Evolutionary conservation across 2,888 invertebrate species (phyloP), one percentile per base, ranked within the genome.

Genomic region (Cantharis flavilabris): DNA sequence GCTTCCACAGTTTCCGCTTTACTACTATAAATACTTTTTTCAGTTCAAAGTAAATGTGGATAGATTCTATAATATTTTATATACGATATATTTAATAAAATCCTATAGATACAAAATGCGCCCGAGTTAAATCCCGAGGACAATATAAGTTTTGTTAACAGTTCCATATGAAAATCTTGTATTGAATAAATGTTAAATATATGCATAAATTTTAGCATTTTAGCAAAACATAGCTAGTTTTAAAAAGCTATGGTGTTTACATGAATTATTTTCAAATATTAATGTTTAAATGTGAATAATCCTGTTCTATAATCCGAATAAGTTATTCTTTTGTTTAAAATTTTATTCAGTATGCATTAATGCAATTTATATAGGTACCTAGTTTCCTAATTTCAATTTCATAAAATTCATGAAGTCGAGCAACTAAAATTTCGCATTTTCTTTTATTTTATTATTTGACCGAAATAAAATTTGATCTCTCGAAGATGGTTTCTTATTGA

Each of bases 51-150:
- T 67, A 67, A 67, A 67, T 26, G 65, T 67, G 65, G 65, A 23
- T 67, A 18, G 65, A 67, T 67, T 67, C 65, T 10, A 67, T 67
- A 49, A 49, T 49, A 49, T 49, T 49, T n/a, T 49, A 67, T 67
- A 23, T 67, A 67, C 65, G 23, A 23, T 67, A 23, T 67, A 67
- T 67, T 67, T 67, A 67, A 67, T 67, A 67, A 67, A 67, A 67
- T 67, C 23, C 23, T 18, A n/a, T 13, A 67, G 13, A 67, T 49
- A 67, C n/a, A 67, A 67, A 26, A 67, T 67, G 13, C 23, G 65
- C 23, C 3, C 1, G n/a, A 23, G 65, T 23, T 26, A 67, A 67
- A 67, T 67, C 18, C 16, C 20, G 65, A 49, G 65, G 65, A 67
- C 23, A 67, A 67, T 67, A 67, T 20, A 67, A 13, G 65, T 67